Conservation (phyloP, 2,888 invertebrate genomes). For the Adela reaumurella region DNA sequence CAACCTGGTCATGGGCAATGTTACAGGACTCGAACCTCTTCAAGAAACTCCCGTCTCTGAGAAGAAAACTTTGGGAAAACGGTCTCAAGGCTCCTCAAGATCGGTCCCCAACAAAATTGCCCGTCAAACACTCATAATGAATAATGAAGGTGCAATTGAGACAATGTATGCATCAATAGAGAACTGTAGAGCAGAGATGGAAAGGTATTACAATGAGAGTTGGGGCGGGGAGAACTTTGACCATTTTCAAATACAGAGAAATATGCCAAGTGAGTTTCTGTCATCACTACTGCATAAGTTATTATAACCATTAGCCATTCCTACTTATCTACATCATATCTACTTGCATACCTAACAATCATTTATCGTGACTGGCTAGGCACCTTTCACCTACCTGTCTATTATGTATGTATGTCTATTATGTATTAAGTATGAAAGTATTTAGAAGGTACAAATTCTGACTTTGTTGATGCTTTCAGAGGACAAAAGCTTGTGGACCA, state of each 20-base stretch:
- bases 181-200: constrained; percentile 46
- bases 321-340: constrained; percentile 1
- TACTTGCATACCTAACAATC: neutral
- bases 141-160: neutral
- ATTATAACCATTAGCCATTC: neutral
- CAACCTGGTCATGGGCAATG: constrained; percentile 40
- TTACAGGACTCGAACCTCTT: constrained; percentile 27
- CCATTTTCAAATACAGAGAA: constrained; percentile 50
- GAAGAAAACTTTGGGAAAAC: neutral
- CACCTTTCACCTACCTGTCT: too few relatives aligned
- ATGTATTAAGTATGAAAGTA: too few relatives aligned
- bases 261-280: constrained; percentile 65
- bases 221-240: constrained; percentile 64
- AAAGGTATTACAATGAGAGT: constrained; percentile 62
- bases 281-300: neutral
- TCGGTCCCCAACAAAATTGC: neutral
- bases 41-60: neutral
- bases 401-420: too few relatives aligned
- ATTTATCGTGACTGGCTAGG: constrained; percentile 9
- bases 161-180: neutral
- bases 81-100: too few relatives aligned
- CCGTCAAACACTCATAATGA: neutral
- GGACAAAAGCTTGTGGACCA: constrained; percentile 54
- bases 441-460: too few relatives aligned
- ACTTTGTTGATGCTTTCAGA: too few relatives aligned